These are phyloP conservation scores for Malurus elegans DNA, from an alignment of 2,113 vertebrate genomes.

Conservation along the genomic window DNA sequence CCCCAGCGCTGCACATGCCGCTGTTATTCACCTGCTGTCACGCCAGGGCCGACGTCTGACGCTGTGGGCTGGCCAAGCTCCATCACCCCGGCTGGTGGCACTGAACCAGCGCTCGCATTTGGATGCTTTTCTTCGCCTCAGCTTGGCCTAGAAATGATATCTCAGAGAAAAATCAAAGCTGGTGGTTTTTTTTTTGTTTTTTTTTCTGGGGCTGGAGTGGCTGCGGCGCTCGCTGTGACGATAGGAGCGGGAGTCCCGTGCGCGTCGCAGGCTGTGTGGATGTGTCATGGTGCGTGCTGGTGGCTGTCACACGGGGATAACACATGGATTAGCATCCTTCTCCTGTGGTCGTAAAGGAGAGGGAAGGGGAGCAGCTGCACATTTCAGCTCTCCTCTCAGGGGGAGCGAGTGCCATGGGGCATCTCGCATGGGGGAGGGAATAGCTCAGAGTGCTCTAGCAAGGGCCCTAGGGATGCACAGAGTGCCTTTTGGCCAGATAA, in stretches of 20 bases:
- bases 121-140: not conserved
- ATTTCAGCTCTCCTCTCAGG: not conserved
- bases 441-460: not conserved
- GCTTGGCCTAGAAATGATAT: slow-evolving; percentile 35
- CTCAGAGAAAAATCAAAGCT: slow-evolving; percentile 46
- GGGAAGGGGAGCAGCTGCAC: not conserved
- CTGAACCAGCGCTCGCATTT: not conserved
- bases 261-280: fast-evolving
- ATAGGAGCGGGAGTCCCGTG: fast-evolving
- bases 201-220: not conserved
- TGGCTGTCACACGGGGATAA: fast-evolving
- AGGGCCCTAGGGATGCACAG: not conserved
- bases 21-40: not conserved
- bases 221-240: fast-evolving
- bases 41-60: fast-evolving
- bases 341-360: not conserved
- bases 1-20: fast-evolving
- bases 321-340: not conserved
- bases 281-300: fast-evolving
- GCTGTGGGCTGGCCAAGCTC: not conserved
- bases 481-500: not conserved
- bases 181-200: not conserved
- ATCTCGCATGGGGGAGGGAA: not conserved
- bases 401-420: not conserved
- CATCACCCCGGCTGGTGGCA: not conserved